A percentile compares a stretch with the other conserved stretches of the same genome.
These are phyloP conservation scores for Bucco capensis DNA, from an alignment of 2,113 vertebrate genomes.

Conservation along the genomic window DNA sequence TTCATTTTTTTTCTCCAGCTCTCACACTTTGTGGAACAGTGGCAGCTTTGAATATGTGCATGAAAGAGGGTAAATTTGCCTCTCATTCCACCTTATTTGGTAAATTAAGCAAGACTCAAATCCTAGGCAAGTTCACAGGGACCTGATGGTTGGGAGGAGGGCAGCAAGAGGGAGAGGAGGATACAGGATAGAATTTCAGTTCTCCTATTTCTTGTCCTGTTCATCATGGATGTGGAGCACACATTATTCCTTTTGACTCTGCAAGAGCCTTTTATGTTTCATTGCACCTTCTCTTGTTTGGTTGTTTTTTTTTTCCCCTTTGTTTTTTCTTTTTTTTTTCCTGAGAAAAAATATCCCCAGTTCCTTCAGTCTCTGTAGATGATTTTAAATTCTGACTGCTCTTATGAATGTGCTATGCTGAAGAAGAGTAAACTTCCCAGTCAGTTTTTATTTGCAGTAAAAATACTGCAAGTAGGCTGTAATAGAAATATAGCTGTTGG, in stretches of 20 bases:
- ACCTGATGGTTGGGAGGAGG: not conserved
- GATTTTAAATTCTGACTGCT: not conserved
- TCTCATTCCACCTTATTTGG: not conserved
- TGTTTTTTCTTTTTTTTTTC: not conserved
- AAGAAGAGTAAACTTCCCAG: not conserved
- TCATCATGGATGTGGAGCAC: not conserved
- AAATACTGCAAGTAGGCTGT: not conserved
- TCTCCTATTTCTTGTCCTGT: not conserved
- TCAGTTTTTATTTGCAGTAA: not conserved
- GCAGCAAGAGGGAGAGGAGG: not conserved
- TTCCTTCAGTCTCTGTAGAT: not conserved
- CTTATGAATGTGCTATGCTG: not conserved
- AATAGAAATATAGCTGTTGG: not conserved
- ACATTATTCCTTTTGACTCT: not conserved
- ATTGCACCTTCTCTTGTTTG: not conserved
- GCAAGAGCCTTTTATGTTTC: not conserved
- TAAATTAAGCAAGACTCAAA: not conserved
- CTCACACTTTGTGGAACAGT: not conserved
- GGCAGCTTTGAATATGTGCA: not conserved
- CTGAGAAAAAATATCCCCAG: not conserved
- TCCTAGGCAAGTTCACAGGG: rapidly evolving
- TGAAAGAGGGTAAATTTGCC: not conserved
- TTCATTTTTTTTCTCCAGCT: not conserved
- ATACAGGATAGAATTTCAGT: not conserved
- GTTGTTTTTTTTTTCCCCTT: no score